These are phyloP conservation scores for Acrossocheilus fasciatus DNA, from an alignment of 2,797 vertebrate species.

Conservation along the genomic window DNA sequence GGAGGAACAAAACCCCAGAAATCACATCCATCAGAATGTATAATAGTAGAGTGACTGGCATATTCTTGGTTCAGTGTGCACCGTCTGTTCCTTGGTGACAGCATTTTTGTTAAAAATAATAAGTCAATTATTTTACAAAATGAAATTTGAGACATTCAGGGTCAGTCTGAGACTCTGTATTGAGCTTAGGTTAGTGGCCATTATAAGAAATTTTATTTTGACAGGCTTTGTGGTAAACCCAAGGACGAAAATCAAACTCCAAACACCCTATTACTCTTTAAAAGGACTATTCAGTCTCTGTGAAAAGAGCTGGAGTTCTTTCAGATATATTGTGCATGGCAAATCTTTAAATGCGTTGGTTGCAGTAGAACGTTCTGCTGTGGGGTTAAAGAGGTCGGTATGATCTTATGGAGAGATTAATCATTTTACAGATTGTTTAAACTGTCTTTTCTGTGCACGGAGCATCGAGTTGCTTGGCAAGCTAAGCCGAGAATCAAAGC, in stretches of 20 bases:
- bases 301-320: conserved; percentile 11
- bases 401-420: neutral
- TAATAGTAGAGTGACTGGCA: conserved; percentile 59
- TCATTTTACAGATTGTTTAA: conserved; percentile 1
- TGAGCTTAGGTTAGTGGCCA: neutral
- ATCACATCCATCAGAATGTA: conserved; percentile 63
- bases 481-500: conserved; percentile 19
- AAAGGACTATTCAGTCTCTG: neutral
- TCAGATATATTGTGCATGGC: neutral
- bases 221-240: conserved; percentile 16
- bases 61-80: conserved; percentile 52
- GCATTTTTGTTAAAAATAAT: conserved; percentile 41
- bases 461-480: conserved; percentile 26
- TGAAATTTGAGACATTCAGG: conserved; percentile 50
- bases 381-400: conserved; percentile 8
- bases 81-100: conserved; percentile 48
- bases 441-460: neutral
- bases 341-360: neutral
- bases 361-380: neutral
- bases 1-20: conserved; percentile 56
- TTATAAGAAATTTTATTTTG: neutral
- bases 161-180: neutral
- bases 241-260: conserved; percentile 29
- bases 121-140: conserved; percentile 51
- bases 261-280: neutral